Percentiles rank a stretch among this genome's conserved stretches.
Evolutionary conservation across 92 coral and sea anemone species (phyloP).

Genomic region (Porites cylindrica): DNA sequence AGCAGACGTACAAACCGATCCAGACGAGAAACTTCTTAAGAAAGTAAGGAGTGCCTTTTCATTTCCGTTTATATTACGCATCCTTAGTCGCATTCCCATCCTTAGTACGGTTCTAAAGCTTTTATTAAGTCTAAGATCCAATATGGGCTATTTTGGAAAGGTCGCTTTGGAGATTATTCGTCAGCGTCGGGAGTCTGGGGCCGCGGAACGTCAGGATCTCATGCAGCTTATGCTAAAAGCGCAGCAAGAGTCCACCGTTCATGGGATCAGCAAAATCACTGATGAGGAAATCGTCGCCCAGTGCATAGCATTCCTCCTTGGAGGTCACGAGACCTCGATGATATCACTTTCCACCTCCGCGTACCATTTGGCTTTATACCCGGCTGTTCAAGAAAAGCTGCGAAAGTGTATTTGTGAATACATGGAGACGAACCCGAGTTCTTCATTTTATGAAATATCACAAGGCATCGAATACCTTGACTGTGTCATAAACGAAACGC

Average conservation of each 20-base stretch:
- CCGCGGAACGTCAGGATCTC: conserved; percentile 61
- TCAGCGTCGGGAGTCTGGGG: conserved; percentile 48
- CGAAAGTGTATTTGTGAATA: conserved; percentile 21
- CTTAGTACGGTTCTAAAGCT: neutral
- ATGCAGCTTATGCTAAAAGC: conserved; percentile 77
- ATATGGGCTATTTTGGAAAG: conserved; percentile 32
- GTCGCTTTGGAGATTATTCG: conserved; percentile 62
- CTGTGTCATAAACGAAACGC: conserved; percentile 74
- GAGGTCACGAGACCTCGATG: conserved; percentile 56
- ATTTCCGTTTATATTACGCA: conserved; percentile 37
- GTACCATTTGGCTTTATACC: conserved; percentile 32
- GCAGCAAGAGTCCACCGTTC: conserved; percentile 57
- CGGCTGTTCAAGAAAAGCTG: conserved; percentile 41
- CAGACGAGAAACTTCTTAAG: conserved; percentile 57
- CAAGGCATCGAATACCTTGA: conserved; percentile 74
- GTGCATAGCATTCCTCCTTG: conserved; percentile 51
- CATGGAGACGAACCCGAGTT: conserved; percentile 38
- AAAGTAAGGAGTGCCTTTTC: conserved; percentile 18
- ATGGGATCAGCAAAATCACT: conserved; percentile 63
- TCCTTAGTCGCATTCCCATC: conserved; percentile 22
- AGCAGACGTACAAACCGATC: conserved; percentile 72
- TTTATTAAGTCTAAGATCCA: conserved; percentile 1
- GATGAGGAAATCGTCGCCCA: conserved; percentile 59
- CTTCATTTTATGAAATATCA: conserved; percentile 63
- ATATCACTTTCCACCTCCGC: conserved; percentile 31